Evolutionary conservation across 2,113 vertebrate genomes (phyloP).

Genomic region (Hassar affinis): DNA sequence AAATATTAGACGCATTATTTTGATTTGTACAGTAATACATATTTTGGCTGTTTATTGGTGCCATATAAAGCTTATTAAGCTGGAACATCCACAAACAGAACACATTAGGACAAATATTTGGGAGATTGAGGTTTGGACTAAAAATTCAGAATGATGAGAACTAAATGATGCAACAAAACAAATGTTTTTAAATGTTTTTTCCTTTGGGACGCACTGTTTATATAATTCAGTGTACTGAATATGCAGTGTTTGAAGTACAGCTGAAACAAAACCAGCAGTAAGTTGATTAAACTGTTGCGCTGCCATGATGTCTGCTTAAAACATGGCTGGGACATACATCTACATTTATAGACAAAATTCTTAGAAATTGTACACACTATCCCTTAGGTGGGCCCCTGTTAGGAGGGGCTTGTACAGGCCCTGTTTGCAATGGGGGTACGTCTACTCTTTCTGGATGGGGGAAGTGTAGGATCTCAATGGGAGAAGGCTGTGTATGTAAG

Average conservation of each 20-base stretch:
- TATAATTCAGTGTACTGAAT: neutral
- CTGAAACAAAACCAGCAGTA: neutral
- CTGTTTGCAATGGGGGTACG: constrained; percentile 31
- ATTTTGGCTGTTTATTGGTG: neutral
- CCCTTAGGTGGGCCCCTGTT: constrained; percentile 26
- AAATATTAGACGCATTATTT: neutral
- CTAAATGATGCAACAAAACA: no score
- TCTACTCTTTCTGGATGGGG: neutral
- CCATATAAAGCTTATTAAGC: neutral
- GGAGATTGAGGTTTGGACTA: neutral
- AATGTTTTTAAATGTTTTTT: neutral
- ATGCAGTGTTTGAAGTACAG: neutral
- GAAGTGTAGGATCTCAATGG: neutral
- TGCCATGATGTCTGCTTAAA: constrained; percentile 1
- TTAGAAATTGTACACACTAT: constrained; percentile 29
- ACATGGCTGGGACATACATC: neutral
- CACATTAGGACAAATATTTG: neutral
- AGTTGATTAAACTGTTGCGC: neutral
- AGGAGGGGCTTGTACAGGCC: constrained; percentile 25
- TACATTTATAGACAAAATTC: constrained; percentile 19
- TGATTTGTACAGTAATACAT: neutral
- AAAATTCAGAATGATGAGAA: neutral
- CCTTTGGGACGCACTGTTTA: neutral
- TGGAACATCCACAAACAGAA: neutral
- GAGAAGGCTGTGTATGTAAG: constrained; percentile 5